phyloP scores from a whole-genome alignment of 2,888 invertebrate genomes.

The Thymelicus lineola region DNA sequence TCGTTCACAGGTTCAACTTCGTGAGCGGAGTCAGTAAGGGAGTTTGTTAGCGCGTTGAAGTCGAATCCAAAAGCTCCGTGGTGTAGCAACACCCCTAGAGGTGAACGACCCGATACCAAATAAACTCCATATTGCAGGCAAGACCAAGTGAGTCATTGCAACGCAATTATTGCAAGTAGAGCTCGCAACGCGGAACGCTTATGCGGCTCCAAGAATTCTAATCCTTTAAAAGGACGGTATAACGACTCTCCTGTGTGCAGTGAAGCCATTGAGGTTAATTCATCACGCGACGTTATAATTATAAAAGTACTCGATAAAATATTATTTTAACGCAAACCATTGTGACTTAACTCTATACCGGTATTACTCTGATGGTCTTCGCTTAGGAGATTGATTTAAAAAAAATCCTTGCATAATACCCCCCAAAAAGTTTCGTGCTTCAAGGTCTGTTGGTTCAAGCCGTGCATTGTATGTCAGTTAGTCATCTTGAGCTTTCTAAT shows the following conservation, averaged over 20 bases:
- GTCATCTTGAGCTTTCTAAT: no score
- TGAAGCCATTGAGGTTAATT: conserved; percentile 36
- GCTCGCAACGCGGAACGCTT: conserved; percentile 42
- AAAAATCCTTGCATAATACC: no score
- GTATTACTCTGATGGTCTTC: background rate
- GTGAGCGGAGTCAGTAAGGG: background rate
- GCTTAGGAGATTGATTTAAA: no score
- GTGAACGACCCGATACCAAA: conserved; percentile 53
- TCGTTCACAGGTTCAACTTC: no score
- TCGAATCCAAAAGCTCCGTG: conserved; percentile 19
- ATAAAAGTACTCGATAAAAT: background rate
- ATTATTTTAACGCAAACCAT: background rate
- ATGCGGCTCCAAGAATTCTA: conserved; percentile 41
- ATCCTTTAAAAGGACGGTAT: conserved; percentile 32
- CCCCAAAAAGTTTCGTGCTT: no score
- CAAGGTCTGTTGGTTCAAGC: no score
- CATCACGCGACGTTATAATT: conserved; percentile 29
- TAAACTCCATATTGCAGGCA: conserved; percentile 47
- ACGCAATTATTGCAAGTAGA: conserved; percentile 50
- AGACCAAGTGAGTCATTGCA: conserved; percentile 50
- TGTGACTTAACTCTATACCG: background rate
- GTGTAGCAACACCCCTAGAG: conserved; percentile 43
- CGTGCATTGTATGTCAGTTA: no score
- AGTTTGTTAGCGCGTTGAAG: conserved; percentile 7
- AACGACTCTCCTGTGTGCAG: conserved; percentile 26